Base-by-base conservation (phyloP, 2,888 invertebrate genomes). In the Limenitis camilla region DNA sequence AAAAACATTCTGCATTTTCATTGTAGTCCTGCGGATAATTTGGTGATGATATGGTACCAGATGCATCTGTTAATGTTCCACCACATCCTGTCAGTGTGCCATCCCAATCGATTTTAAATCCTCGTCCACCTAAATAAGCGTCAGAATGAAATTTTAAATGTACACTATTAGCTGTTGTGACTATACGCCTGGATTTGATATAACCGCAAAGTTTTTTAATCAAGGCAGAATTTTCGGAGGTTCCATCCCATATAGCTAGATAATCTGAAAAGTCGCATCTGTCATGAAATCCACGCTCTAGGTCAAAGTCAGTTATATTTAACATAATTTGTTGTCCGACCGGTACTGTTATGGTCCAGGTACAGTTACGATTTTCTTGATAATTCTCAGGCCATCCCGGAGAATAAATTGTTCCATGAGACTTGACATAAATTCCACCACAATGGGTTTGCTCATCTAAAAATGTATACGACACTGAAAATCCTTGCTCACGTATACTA, bases 301-400 rank as follows among this genome's bases (percentile, higher is more conserved):
- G 63, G 27, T 91, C 80, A 61, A 87, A 85, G 11, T 79, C 62
- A 27, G 81, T 69, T 58, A 87, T 78, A 59, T 92, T 91, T 1
- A 98, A 83, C 67, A 89, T 81, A 36, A 98, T 91, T 78, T 93
- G 94, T 59, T 92, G 92, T 1, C 92, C 94, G 6, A 82, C 76
- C 0, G 91, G 89, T 0, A 91, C 94, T 10, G 88, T 89, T 51
- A 98, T 91, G 0, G 88, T 84, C 97, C 97, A 98, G n/a, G 82
- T 81, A 71, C 98, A 98, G 55, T 94, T 90, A 56, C 89, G 89
- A 61, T 90, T 89, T 2, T 80, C 73, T 4, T 93, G 92, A 72
- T 97, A 98, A 9, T 76, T 67, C 0, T 84, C 64, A 0, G 97
- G 97, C 89, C 92, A 97, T 45, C 91, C 90, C 0, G 97, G 97